phyloP scores from a whole-genome alignment of 2,797 vertebrate genomes.

The Enteromius radiatus region DNA sequence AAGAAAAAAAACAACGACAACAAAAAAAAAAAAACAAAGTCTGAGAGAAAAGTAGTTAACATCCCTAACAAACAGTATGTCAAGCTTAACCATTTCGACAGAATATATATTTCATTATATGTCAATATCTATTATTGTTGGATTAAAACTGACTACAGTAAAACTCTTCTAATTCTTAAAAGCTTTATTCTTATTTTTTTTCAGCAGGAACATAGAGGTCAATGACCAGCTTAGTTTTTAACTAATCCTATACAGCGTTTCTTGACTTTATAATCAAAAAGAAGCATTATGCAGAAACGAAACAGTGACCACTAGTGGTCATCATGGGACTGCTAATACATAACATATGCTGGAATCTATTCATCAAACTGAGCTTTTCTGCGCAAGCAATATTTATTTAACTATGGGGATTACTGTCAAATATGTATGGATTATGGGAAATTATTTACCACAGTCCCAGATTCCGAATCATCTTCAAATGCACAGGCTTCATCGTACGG shows the following conservation, averaged over 20 bases:
- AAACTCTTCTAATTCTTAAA: background rate
- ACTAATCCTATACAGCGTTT: background rate
- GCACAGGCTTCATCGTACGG: slow-evolving; percentile 80
- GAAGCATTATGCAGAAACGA: background rate
- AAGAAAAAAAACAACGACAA: slow-evolving; percentile 42
- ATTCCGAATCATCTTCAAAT: slow-evolving; percentile 77
- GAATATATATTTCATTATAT: background rate
- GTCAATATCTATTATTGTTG: background rate
- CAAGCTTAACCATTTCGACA: background rate
- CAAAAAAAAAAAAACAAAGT: background rate
- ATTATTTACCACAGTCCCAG: slow-evolving; percentile 79
- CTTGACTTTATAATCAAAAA: background rate
- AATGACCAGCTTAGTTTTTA: background rate
- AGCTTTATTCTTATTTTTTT: background rate
- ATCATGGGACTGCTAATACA: background rate
- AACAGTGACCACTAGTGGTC: slow-evolving; percentile 6
- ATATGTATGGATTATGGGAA: background rate
- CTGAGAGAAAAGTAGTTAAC: background rate
- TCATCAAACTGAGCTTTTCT: background rate
- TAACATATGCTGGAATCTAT: background rate
- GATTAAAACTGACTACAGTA: background rate
- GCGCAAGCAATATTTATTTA: background rate
- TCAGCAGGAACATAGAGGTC: background rate
- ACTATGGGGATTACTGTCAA: slow-evolving; percentile 34
- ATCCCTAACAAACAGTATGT: background rate